Percentiles rank a stretch among this genome's conserved stretches.
These are phyloP conservation scores for Sebastiscus tertius DNA, from an alignment of 2,797 vertebrate genomes.

Conservation along the genomic window DNA sequence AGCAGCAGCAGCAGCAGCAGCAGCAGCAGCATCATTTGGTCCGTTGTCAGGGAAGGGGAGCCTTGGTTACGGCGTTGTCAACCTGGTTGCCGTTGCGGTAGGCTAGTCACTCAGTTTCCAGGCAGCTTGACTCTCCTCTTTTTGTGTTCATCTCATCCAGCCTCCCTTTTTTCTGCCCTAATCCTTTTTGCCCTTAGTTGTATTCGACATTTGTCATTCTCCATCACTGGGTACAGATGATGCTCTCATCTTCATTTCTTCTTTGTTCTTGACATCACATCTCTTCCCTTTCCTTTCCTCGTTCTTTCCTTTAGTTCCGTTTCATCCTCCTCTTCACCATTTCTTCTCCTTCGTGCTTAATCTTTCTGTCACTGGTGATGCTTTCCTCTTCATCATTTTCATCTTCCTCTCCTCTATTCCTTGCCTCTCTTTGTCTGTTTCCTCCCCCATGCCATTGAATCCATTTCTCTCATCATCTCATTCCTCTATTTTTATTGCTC, in stretches of 20 bases:
- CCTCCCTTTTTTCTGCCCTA: not conserved
- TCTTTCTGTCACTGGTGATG: not conserved
- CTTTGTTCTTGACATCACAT: constrained; percentile 10
- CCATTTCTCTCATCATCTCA: not conserved
- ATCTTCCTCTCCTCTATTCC: not conserved
- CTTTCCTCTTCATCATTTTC: not conserved
- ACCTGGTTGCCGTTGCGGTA: constrained; percentile 27
- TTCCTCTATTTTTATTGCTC: not conserved
- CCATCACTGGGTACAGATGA: not conserved
- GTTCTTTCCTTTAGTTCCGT: not conserved
- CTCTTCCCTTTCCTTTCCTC: not conserved
- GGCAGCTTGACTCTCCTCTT: constrained; percentile 12
- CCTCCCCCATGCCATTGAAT: not conserved
- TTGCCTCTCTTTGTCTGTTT: constrained; percentile 16
- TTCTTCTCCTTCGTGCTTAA: not conserved
- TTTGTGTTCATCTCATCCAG: constrained; percentile 5
- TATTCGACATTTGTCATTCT: not conserved
- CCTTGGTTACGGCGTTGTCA: constrained; percentile 51
- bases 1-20: constrained; percentile 23
- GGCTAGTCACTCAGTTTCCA: constrained; percentile 25
- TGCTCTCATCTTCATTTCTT: constrained; percentile 1
- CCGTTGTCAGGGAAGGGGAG: constrained; percentile 40
- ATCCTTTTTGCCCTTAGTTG: not conserved
- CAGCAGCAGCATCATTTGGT: constrained; percentile 50
- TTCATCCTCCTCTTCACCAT: not conserved